phyloP scores from a whole-genome alignment of 1,140 invertebrate genomes.

The Teleopsis dalmanni region DNA sequence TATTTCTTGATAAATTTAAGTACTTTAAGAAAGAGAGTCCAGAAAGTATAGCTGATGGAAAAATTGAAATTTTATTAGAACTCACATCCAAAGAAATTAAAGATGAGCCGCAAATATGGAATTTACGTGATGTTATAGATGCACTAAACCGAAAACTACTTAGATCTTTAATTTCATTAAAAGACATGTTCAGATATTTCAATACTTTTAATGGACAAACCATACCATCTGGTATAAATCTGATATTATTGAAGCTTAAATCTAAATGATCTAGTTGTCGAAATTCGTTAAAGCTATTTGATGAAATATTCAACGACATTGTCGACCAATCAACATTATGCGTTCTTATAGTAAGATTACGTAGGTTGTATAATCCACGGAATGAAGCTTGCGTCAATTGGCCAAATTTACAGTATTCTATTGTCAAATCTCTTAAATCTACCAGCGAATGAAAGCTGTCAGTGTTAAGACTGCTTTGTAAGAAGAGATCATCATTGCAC shows the following conservation, averaged over 20 bases:
- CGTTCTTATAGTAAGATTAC: conserved; percentile 77
- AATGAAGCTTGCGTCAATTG: conserved; percentile 80
- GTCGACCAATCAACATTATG: conserved; percentile 84
- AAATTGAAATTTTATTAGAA: conserved; percentile 70
- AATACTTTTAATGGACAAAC: conserved; percentile 72
- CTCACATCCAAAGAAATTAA: conserved; percentile 71
- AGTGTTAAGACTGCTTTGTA: conserved; percentile 75
- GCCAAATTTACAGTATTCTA: conserved; percentile 85
- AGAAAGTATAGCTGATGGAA: conserved; percentile 69
- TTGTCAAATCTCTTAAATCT: conserved; percentile 72
- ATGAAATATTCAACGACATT: conserved; percentile 70
- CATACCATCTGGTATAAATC: conserved; percentile 71
- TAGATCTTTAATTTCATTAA: conserved; percentile 72
- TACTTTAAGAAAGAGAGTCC: conserved; percentile 58
- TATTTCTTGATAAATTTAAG: conserved; percentile 60
- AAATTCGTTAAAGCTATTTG: conserved; percentile 65
- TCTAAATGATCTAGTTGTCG: conserved; percentile 70
- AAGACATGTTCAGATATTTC: conserved; percentile 70
- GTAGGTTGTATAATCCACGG: conserved; percentile 67
- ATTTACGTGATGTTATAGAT: conserved; percentile 54
- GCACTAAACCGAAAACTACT: conserved; percentile 65
- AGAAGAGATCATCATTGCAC: conserved; percentile 77
- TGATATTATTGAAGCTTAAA: conserved; percentile 81
- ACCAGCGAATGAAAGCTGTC: conserved; percentile 76
- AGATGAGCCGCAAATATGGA: conserved; percentile 57